These are phyloP conservation scores for Drosophila rubida DNA, from an alignment of 2,888 invertebrate species.

Conservation along the genomic window DNA sequence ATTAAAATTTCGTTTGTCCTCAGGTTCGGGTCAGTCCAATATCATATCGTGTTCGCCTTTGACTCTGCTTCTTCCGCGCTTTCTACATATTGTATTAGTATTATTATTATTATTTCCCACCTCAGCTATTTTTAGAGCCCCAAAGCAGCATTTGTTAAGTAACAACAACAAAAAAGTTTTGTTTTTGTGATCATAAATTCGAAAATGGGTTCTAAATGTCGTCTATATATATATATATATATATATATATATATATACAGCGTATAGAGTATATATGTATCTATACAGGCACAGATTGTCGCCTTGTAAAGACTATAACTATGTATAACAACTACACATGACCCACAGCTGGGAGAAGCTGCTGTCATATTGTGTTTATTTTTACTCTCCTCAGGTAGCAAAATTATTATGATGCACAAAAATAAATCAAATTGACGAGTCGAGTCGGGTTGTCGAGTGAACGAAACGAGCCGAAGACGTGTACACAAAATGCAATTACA, in stretches of 20 bases:
- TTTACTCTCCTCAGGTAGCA: conserved; percentile 23
- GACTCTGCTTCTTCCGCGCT: not conserved
- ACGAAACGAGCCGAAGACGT: not conserved
- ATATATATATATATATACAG: conserved; percentile 7
- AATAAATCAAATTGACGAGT: conserved; percentile 1
- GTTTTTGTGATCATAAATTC: conserved; percentile 33
- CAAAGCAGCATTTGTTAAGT: conserved; percentile 36
- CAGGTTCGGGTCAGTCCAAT: conserved; percentile 57
- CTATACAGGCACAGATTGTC: conserved; percentile 7
- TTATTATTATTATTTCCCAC: conserved; percentile 50
- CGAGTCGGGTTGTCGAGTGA: not conserved
- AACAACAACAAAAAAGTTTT: conserved; percentile 37
- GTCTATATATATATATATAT: conserved; percentile 10
- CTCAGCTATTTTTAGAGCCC: conserved; percentile 67
- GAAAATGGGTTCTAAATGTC: conserved; percentile 18
- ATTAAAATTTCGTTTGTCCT: conserved; percentile 60
- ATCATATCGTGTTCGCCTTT: conserved; percentile 15
- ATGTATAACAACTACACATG: conserved; percentile 33
- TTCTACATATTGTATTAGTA: conserved; percentile 1
- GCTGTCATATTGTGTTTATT: conserved; percentile 8
- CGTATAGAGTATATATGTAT: conserved; percentile 2
- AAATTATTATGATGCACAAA: conserved; percentile 5
- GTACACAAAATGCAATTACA: conserved; percentile 1
- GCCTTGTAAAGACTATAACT: conserved; percentile 1
- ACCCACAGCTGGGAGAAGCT: conserved; percentile 31